Conservation (phyloP, 2,797 vertebrate genomes). For the Champsocephalus gunnari region DNA sequence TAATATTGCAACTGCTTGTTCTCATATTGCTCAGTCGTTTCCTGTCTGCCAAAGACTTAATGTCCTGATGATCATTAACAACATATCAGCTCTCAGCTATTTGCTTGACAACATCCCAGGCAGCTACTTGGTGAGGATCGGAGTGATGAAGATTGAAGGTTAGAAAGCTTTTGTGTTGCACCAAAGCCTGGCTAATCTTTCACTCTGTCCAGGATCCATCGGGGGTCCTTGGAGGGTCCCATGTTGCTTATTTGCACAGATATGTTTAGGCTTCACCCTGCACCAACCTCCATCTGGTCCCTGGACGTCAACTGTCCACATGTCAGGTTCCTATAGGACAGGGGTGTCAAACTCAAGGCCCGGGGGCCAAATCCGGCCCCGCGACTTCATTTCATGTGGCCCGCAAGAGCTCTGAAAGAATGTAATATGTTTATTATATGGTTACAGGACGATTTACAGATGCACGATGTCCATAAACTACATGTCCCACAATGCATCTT, state of each 20-base stretch:
- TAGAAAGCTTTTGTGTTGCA: slow-evolving; percentile 44
- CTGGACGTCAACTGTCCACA: not conserved
- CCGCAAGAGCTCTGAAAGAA: no score
- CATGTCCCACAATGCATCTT: no score
- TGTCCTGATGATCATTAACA: slow-evolving; percentile 33
- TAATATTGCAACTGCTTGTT: not conserved
- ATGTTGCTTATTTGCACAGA: slow-evolving; percentile 29
- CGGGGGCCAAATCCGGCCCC: no score
- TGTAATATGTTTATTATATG: no score
- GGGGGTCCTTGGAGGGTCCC: slow-evolving; percentile 32
- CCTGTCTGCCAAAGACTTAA: not conserved
- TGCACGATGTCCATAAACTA: no score
- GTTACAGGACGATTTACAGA: no score
- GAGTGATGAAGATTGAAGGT: slow-evolving; percentile 39
- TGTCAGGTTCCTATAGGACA: not conserved
- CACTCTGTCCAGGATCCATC: slow-evolving; percentile 33
- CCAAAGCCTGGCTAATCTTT: slow-evolving; percentile 53
- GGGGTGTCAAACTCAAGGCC: no score
- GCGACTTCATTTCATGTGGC: no score
- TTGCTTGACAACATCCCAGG: slow-evolving; percentile 14
- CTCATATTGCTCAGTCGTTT: slow-evolving; percentile 1
- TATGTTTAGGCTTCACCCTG: not conserved
- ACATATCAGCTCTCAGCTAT: slow-evolving; percentile 25
- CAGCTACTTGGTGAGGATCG: slow-evolving; percentile 26
- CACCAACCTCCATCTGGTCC: not conserved